A percentile compares a stretch with the other conserved stretches of the same genome.
Evolutionary conservation across 2,888 invertebrate species (phyloP).

Genomic region (Calameuta filiformis): DNA sequence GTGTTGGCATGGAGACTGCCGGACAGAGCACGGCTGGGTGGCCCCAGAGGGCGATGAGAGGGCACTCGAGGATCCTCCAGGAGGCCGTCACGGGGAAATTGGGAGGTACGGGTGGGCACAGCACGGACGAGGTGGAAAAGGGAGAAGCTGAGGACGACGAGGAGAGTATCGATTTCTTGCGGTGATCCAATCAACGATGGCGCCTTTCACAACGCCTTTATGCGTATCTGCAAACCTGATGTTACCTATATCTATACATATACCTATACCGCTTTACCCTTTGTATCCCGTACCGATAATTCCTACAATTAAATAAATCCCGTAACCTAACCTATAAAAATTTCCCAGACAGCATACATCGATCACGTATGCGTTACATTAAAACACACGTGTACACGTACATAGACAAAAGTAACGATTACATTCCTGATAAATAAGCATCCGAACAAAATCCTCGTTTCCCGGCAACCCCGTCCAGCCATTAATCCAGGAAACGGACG

Average conservation of each 20-base stretch:
- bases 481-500: conserved; percentile 8
- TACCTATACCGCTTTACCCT: not conserved
- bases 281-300: not conserved
- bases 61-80: conserved; percentile 64
- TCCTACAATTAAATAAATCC: not conserved
- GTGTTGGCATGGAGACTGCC: conserved; percentile 66
- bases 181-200: conserved; percentile 64
- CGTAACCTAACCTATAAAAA: not conserved
- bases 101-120: conserved; percentile 35
- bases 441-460: not conserved
- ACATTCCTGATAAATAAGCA: not conserved
- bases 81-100: conserved; percentile 63
- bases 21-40: conserved; percentile 63
- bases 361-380: not conserved
- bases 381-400: not conserved
- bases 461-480: conserved; percentile 4
- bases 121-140: conserved; percentile 32
- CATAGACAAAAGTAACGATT: not conserved
- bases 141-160: conserved; percentile 25
- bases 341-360: not conserved
- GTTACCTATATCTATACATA: not conserved
- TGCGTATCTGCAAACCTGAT: not conserved
- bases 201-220: conserved; percentile 58
- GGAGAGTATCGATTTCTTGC: conserved; percentile 61
- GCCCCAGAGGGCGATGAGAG: conserved; percentile 61